These are phyloP conservation scores for Cryptocephalus moraei DNA, from an alignment of 2,888 invertebrate genomes.

Conservation along the genomic window DNA sequence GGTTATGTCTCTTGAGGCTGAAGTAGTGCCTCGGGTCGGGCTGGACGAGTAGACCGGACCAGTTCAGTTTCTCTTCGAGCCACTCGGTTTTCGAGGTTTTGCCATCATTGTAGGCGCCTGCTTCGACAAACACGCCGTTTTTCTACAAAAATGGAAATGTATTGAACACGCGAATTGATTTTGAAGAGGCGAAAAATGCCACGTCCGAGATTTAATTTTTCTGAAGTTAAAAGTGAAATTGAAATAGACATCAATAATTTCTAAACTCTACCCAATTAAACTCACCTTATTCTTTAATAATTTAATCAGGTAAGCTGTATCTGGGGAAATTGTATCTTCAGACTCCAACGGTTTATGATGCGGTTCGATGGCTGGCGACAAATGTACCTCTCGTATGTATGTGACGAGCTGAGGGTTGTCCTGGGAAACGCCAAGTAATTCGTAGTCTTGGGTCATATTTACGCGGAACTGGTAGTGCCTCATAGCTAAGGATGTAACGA, in stretches of 20 bases:
- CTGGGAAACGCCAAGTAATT: constrained; percentile 61
- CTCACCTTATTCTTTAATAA: constrained; percentile 38
- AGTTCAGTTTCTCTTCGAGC: constrained; percentile 58
- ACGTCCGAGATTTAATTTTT: too few species aligned
- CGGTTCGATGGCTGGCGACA: constrained; percentile 40
- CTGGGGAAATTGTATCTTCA: constrained; percentile 35
- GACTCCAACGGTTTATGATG: constrained; percentile 35
- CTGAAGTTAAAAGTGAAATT: too few species aligned
- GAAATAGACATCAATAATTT: too few species aligned
- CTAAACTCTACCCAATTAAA: too few species aligned
- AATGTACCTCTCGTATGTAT: constrained; percentile 63
- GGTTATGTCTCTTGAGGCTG: constrained; percentile 47
- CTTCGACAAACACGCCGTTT: constrained; percentile 65
- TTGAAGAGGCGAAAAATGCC: too few species aligned
- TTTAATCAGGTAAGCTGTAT: constrained; percentile 39
- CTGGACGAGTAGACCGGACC: constrained; percentile 67
- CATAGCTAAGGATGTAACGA: constrained; percentile 41
- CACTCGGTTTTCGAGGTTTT: constrained; percentile 56
- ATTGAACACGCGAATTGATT: too few species aligned
- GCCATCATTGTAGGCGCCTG: constrained; percentile 49
- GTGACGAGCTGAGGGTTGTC: constrained; percentile 64
- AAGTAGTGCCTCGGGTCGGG: constrained; percentile 72
- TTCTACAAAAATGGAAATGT: constrained; percentile 36
- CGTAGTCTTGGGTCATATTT: constrained; percentile 72
- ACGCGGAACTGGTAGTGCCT: constrained; percentile 68